phyloP scores from a whole-genome alignment of 2,888 invertebrate genomes.

The Phyllotreta striolata region DNA sequence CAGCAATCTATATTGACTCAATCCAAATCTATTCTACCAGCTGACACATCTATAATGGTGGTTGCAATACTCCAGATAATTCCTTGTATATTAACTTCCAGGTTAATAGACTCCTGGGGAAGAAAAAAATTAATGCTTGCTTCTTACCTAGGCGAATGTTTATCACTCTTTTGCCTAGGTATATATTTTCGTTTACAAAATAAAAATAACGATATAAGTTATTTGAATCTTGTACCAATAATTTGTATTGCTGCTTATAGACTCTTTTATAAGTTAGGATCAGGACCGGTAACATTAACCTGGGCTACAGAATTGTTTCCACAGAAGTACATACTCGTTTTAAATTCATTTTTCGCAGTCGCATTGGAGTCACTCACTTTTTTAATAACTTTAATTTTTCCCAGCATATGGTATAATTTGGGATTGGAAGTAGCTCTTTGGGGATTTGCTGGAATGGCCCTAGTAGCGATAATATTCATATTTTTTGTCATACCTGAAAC shows the following conservation, averaged over 20 bases:
- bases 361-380: slow-evolving; percentile 39
- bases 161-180: slow-evolving; percentile 60
- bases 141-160: slow-evolving; percentile 71
- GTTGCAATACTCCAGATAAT: slow-evolving; percentile 78
- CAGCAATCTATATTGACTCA: slow-evolving; percentile 73
- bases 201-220: slow-evolving; percentile 30
- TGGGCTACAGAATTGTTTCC: slow-evolving; percentile 84
- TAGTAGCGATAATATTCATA: slow-evolving; percentile 30
- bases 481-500: slow-evolving; percentile 37
- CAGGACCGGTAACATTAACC: slow-evolving; percentile 82
- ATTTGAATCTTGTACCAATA: slow-evolving; percentile 74
- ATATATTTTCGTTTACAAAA: slow-evolving; percentile 43
- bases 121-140: slow-evolving; percentile 73
- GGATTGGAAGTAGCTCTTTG: no score
- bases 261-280: slow-evolving; percentile 72
- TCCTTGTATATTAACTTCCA: slow-evolving; percentile 74
- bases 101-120: slow-evolving; percentile 80
- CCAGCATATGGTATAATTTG: slow-evolving; percentile 34
- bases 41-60: slow-evolving; percentile 75
- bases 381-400: slow-evolving; percentile 30
- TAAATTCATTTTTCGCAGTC: slow-evolving; percentile 50
- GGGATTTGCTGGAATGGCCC: slow-evolving; percentile 30
- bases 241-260: slow-evolving; percentile 75
- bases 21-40: slow-evolving; percentile 58
- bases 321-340: slow-evolving; percentile 75